Conservation (phyloP, 1,140 invertebrate genomes). For the Rhynchophorus ferrugineus region DNA sequence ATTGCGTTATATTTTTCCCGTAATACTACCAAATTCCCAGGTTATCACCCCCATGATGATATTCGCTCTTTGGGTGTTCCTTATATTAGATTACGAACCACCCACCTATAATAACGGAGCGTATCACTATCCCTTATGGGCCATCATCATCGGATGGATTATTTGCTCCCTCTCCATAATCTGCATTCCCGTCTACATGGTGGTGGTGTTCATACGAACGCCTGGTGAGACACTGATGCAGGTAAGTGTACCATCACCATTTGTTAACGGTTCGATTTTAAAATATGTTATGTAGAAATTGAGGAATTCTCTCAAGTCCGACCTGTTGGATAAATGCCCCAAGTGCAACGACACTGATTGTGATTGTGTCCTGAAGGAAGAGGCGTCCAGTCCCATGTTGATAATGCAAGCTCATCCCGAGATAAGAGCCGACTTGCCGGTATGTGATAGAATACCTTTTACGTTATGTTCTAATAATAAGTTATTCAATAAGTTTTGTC, state of each 20-base stretch:
- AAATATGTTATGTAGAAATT: conserved; percentile 30
- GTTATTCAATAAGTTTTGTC: too few species aligned
- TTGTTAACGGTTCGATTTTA: background rate
- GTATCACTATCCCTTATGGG: conserved; percentile 78
- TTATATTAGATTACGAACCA: conserved; percentile 76
- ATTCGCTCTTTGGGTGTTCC: conserved; percentile 79
- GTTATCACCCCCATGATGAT: conserved; percentile 67
- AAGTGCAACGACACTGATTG: conserved; percentile 33
- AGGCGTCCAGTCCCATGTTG: conserved; percentile 29
- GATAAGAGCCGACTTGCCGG: conserved; percentile 14
- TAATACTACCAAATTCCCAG: conserved; percentile 1
- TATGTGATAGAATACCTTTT: too few species aligned
- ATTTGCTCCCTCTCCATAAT: conserved; percentile 72
- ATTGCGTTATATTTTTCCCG: background rate
- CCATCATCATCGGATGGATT: conserved; percentile 78
- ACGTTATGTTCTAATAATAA: too few species aligned
- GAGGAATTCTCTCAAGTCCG: conserved; percentile 34
- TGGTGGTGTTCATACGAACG: conserved; percentile 61
- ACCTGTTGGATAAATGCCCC: conserved; percentile 30
- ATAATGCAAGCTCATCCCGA: conserved; percentile 26
- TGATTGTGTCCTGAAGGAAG: conserved; percentile 29
- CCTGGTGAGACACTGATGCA: conserved; percentile 62
- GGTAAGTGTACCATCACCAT: conserved; percentile 45
- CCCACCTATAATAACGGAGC: conserved; percentile 69
- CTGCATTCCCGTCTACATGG: conserved; percentile 77